A percentile compares a stretch with the other conserved stretches of the same genome.
phyloP scores from a whole-genome alignment of 2,113 vertebrate species.

The Charina bottae region DNA sequence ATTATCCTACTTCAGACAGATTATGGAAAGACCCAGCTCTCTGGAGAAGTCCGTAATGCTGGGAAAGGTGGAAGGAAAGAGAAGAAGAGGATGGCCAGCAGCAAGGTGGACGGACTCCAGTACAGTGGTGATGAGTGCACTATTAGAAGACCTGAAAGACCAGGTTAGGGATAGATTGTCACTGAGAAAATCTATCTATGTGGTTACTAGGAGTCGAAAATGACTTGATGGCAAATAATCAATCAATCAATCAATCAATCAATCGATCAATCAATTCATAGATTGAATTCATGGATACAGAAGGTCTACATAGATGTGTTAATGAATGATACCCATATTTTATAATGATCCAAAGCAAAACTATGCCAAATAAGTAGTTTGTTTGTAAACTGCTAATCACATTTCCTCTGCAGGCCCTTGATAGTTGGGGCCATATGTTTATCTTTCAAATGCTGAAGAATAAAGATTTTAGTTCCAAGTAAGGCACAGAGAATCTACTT shows the following conservation, averaged over 20 bases:
- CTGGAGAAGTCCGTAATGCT: background rate
- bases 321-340: background rate
- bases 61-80: background rate
- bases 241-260: too few species aligned
- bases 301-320: background rate
- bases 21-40: background rate
- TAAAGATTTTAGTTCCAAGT: background rate
- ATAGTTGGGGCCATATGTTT: background rate
- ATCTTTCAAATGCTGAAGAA: background rate
- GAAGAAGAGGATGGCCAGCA: background rate
- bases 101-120: background rate
- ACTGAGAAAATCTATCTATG: background rate
- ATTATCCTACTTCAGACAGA: background rate
- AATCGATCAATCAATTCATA: background rate
- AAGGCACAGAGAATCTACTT: background rate
- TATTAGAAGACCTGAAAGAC: background rate
- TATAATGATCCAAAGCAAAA: background rate
- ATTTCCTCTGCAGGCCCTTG: background rate
- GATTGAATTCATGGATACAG: background rate
- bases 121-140: background rate
- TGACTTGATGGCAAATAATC: background rate
- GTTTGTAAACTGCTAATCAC: background rate
- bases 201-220: background rate
- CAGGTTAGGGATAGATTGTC: background rate
- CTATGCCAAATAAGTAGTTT: background rate